Conservation (phyloP, 2,888 invertebrate species). For the Horisme vitalbata region DNA sequence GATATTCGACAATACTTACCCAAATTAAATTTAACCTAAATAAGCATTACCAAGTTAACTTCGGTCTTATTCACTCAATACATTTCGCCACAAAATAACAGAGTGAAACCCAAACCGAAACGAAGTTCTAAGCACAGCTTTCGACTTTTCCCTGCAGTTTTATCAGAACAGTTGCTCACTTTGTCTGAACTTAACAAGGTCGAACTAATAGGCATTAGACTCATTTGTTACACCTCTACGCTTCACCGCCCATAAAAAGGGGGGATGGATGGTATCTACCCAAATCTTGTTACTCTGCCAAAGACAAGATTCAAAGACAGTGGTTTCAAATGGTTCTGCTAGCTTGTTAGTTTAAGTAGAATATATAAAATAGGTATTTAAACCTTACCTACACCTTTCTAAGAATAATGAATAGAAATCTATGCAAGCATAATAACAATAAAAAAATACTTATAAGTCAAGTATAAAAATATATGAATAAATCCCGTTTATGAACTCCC, state of each 20-base stretch:
- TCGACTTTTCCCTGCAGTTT: conserved; percentile 58
- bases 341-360: background rate
- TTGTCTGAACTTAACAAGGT: conserved; percentile 74
- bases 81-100: conserved; percentile 14
- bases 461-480: too few relatives aligned
- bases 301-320: conserved; percentile 33
- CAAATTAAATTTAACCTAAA: background rate
- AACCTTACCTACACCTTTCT: too few relatives aligned
- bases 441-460: too few relatives aligned
- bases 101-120: conserved; percentile 25
- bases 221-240: conserved; percentile 74
- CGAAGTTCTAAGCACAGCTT: conserved; percentile 32
- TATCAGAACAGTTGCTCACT: conserved; percentile 60
- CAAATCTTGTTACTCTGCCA: conserved; percentile 51
- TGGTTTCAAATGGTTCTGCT: conserved; percentile 4
- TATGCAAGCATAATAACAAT: too few relatives aligned
- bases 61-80: background rate
- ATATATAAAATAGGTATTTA: too few relatives aligned
- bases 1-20: background rate
- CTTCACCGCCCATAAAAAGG: conserved; percentile 66
- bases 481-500: conserved; percentile 20
- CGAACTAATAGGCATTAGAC: conserved; percentile 75
- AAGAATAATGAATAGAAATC: too few relatives aligned
- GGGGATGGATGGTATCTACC: conserved; percentile 53
- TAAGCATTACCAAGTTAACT: background rate